These are phyloP conservation scores for Plumapathes pennacea DNA, from an alignment of 92 coral and sea anemone genomes.

Conservation along the genomic window DNA sequence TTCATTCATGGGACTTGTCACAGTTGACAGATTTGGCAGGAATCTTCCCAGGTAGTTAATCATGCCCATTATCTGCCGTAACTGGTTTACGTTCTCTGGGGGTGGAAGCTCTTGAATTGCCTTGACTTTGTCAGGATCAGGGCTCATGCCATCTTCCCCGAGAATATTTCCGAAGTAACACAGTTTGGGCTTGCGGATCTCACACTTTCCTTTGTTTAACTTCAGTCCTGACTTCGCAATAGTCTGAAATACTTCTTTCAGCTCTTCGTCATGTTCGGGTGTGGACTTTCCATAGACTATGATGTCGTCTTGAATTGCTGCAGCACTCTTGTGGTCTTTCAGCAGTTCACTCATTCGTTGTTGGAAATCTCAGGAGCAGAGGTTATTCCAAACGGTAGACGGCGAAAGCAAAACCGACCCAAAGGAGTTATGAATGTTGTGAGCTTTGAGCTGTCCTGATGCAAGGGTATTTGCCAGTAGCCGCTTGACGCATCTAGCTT, in stretches of 20 bases:
- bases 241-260: conserved; percentile 7
- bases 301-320: conserved; percentile 41
- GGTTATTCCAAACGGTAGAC: conserved; percentile 20
- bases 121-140: conserved; percentile 5
- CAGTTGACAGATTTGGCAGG: conserved; percentile 2
- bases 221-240: conserved; percentile 36
- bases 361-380: conserved; percentile 18
- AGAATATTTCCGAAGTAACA: conserved; percentile 15
- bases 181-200: conserved; percentile 15
- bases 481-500: conserved; percentile 34
- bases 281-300: conserved; percentile 19
- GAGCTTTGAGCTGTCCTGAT: conserved; percentile 18
- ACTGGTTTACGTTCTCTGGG: neutral
- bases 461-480: conserved; percentile 36
- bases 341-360: conserved; percentile 40
- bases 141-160: conserved; percentile 1
- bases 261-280: conserved; percentile 25
- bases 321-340: conserved; percentile 20
- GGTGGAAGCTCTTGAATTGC: neutral
- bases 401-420: conserved; percentile 31
- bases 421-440: conserved; percentile 35
- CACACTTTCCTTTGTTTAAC: conserved; percentile 42
- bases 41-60: conserved; percentile 3
- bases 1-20: neutral
- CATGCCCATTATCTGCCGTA: neutral